These are phyloP conservation scores for Balaenoptera acutorostrata DNA, from an alignment of 2,113 vertebrate genomes.

Conservation along the genomic window DNA sequence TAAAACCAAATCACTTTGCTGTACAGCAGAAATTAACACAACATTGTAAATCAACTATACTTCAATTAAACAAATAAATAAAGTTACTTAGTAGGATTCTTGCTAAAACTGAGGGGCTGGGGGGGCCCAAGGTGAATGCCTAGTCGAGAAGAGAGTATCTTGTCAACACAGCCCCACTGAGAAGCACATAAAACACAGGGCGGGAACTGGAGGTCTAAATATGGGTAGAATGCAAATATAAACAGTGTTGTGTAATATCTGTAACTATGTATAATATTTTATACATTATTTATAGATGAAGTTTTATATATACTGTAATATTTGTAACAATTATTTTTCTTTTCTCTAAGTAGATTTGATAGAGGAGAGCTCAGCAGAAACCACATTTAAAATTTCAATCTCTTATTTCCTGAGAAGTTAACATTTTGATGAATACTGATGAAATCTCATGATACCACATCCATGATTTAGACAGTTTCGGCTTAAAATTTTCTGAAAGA, in stretches of 20 bases:
- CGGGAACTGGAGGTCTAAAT: no score
- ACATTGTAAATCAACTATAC: no score
- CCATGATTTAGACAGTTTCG: not conserved
- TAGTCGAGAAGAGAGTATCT: not conserved
- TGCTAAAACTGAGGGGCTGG: not conserved
- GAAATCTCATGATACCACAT: not conserved
- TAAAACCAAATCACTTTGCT: no score
- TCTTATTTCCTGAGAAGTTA: constrained; percentile 26
- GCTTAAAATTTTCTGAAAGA: not conserved
- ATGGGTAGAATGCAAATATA: not conserved
- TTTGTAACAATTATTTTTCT: not conserved
- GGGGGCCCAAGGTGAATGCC: not conserved
- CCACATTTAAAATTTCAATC: not conserved
- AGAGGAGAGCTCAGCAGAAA: not conserved
- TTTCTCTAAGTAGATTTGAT: not conserved
- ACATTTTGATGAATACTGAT: not conserved
- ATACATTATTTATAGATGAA: not conserved
- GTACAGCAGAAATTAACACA: no score
- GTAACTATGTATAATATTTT: not conserved
- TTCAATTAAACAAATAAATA: not conserved
- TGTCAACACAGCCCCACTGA: not conserved
- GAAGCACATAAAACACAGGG: not conserved
- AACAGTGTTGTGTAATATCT: not conserved
- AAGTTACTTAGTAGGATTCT: not conserved
- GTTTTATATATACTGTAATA: not conserved